A percentile compares a stretch with the other conserved stretches of the same genome.
Evolutionary conservation across 92 coral and sea anemone species (phyloP).

Genomic region (Epizoanthus stellaris): DNA sequence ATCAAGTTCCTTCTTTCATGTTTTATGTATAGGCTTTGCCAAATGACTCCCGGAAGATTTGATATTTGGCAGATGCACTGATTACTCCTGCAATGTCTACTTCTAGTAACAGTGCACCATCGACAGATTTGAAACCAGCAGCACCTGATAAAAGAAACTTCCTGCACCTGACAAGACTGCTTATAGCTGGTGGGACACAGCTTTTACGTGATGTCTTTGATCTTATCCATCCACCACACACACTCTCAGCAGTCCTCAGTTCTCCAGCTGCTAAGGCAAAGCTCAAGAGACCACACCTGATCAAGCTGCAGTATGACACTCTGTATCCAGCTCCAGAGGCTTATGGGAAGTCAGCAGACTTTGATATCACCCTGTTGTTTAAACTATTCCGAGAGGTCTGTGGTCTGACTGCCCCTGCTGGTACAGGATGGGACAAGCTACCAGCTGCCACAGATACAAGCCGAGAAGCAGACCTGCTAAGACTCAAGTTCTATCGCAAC

Average conservation of each 20-base stretch:
- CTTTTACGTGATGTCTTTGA: constrained; percentile 56
- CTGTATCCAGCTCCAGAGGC: constrained; percentile 56
- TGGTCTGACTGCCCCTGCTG: too few relatives aligned
- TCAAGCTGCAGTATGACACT: constrained; percentile 1
- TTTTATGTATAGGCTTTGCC: too few relatives aligned
- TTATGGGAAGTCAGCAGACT: neutral
- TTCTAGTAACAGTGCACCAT: neutral
- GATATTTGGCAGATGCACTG: too few relatives aligned
- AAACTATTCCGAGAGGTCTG: too few relatives aligned
- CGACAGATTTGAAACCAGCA: constrained; percentile 6
- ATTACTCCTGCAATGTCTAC: too few relatives aligned
- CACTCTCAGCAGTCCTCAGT: constrained; percentile 20
- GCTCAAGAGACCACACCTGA: constrained; percentile 20
- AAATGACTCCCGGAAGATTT: too few relatives aligned
- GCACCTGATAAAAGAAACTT: constrained; percentile 39
- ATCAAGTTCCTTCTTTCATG: too few relatives aligned
- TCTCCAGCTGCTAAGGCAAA: neutral
- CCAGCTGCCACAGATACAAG: too few relatives aligned
- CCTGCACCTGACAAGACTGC: constrained; percentile 49
- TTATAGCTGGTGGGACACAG: constrained; percentile 49
- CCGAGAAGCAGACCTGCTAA: too few relatives aligned
- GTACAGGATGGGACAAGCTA: too few relatives aligned
- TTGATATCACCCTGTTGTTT: constrained; percentile 48
- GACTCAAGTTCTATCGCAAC: too few relatives aligned
- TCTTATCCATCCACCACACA: constrained; percentile 29